phyloP scores from a whole-genome alignment of 2,797 vertebrate species.

The Ispidina lecontei region DNA sequence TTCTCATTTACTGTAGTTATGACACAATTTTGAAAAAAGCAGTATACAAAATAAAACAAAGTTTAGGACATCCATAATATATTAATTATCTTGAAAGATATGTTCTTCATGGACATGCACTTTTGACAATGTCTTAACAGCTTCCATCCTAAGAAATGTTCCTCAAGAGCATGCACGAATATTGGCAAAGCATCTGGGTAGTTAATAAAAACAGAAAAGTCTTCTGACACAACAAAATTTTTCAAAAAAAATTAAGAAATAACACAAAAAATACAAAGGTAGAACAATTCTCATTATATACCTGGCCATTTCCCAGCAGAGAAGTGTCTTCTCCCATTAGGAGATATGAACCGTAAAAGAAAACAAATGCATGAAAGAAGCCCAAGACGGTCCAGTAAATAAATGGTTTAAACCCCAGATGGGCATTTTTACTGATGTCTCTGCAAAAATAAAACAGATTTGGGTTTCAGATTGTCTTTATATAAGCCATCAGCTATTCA shows the following conservation, averaged over 20 bases:
- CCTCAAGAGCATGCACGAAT: background rate
- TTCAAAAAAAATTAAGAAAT: background rate
- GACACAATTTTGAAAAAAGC: background rate
- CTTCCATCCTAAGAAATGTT: background rate
- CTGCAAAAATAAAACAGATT: slow-evolving; percentile 77
- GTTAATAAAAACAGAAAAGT: background rate
- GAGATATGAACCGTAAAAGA: slow-evolving; percentile 96
- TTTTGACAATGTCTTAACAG: background rate
- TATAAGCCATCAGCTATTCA: background rate
- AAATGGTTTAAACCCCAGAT: slow-evolving; percentile 93
- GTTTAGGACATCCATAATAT: background rate
- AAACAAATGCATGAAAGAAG: slow-evolving; percentile 94
- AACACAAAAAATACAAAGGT: background rate
- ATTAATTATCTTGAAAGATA: background rate
- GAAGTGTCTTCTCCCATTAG: slow-evolving; percentile 94
- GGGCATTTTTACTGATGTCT: slow-evolving; percentile 95
- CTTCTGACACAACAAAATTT: background rate
- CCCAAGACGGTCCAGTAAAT: slow-evolving; percentile 97
- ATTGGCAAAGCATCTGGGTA: background rate
- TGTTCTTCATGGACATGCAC: background rate
- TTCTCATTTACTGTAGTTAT: background rate
- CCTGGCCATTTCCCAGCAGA: slow-evolving; percentile 97
- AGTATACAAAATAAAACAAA: background rate
- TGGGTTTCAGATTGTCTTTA: background rate
- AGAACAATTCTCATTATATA: slow-evolving; percentile 57